Evolutionary conservation across 2,888 invertebrate species (phyloP).

Genomic region (Melanophora roralis): DNA sequence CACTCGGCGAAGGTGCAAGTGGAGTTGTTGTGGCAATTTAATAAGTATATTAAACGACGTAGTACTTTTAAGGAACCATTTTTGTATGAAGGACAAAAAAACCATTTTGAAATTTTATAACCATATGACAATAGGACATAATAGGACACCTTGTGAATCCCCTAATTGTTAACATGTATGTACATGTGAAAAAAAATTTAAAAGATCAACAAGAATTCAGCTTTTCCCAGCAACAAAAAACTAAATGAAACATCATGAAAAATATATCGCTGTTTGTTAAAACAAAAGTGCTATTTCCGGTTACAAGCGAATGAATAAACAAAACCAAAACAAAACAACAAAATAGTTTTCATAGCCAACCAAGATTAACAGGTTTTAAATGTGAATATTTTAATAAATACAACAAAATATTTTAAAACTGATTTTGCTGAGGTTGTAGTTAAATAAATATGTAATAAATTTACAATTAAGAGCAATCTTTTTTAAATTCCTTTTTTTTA

Average conservation of each 20-base stretch:
- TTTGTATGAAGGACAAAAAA: no score
- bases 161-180: not conserved
- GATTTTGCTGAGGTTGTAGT: constrained; percentile 1
- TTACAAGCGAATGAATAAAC: constrained; percentile 47
- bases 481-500: no score
- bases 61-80: no score
- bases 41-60: no score
- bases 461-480: no score
- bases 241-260: constrained; percentile 38
- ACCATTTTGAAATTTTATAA: no score
- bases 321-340: not conserved
- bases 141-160: no score
- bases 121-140: no score
- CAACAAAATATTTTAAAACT: not conserved
- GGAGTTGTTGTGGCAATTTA: no score
- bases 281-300: constrained; percentile 59
- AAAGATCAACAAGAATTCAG: not conserved
- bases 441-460: constrained; percentile 7
- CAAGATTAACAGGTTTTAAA: constrained; percentile 54
- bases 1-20: no score
- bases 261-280: constrained; percentile 52
- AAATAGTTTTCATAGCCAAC: constrained; percentile 40
- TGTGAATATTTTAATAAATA: constrained; percentile 34
- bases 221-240: constrained; percentile 11
- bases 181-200: not conserved